Conservation (phyloP, 2,888 invertebrate species). For the Hirtodrosophila histrioides region DNA sequence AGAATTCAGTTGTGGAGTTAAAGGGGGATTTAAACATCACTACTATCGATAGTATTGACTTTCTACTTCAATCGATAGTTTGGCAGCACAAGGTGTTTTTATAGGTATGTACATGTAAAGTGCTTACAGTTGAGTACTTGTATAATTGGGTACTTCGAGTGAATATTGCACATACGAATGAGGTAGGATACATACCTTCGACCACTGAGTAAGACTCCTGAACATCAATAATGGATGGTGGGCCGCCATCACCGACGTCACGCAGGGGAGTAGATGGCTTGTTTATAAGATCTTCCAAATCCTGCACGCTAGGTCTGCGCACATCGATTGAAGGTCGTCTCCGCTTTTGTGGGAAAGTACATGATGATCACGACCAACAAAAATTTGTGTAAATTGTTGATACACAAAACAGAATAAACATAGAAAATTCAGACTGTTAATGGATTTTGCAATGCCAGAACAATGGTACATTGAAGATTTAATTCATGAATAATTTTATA, state of each 20-base stretch:
- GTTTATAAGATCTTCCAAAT: slow-evolving; percentile 95
- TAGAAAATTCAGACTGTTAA: slow-evolving; percentile 12
- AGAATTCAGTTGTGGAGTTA: too few relatives aligned
- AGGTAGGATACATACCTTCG: slow-evolving; percentile 90
- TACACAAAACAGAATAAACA: slow-evolving; percentile 17
- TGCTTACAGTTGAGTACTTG: too few relatives aligned
- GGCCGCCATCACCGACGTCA: slow-evolving; percentile 91
- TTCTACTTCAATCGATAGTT: too few relatives aligned
- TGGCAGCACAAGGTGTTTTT: too few relatives aligned
- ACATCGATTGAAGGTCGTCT: slow-evolving; percentile 96
- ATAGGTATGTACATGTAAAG: too few relatives aligned
- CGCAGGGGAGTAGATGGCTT: slow-evolving; percentile 95
- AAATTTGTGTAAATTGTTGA: slow-evolving; percentile 2
- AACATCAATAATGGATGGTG: slow-evolving; percentile 95
- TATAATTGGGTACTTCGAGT: too few relatives aligned
- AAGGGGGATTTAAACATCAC: too few relatives aligned
- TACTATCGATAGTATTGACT: too few relatives aligned
- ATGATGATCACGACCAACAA: slow-evolving; percentile 16
- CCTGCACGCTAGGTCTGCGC: slow-evolving; percentile 94
- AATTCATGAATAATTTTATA: slow-evolving; percentile 17
- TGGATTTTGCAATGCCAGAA: neutral
- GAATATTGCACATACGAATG: neutral
- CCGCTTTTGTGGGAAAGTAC: slow-evolving; percentile 85
- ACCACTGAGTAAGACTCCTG: slow-evolving; percentile 98
- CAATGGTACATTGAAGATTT: slow-evolving; percentile 16